These are phyloP conservation scores for Ochropleura leucogaster DNA, from an alignment of 2,888 invertebrate species.

Conservation along the genomic window DNA sequence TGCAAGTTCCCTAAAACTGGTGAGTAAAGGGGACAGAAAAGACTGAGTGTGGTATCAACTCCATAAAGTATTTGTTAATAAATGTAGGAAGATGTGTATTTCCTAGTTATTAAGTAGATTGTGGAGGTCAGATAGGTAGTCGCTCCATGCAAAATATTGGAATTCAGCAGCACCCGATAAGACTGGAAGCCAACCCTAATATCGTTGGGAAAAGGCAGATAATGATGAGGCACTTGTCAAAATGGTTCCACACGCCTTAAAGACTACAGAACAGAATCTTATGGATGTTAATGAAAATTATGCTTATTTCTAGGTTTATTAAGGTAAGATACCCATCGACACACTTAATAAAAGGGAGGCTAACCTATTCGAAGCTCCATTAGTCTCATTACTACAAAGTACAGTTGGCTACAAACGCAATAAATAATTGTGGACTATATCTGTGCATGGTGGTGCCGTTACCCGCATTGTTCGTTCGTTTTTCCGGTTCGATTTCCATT, in stretches of 20 bases:
- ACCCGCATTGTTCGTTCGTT: conserved; percentile 60
- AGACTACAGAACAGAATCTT: neutral
- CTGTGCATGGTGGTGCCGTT: conserved; percentile 56
- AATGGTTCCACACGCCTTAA: neutral
- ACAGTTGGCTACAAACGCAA: conserved; percentile 49
- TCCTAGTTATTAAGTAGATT: too few relatives aligned
- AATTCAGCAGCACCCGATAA: too few relatives aligned
- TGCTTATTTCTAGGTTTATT: neutral
- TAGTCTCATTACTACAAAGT: conserved; percentile 42
- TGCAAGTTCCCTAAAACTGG: neutral
- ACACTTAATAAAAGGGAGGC: neutral
- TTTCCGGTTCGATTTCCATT: conserved; percentile 61
- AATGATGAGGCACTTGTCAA: neutral
- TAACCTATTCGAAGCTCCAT: conserved; percentile 41
- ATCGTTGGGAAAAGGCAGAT: too few relatives aligned
- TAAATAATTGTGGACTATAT: conserved; percentile 57
- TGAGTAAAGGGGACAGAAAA: neutral
- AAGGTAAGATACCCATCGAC: neutral
- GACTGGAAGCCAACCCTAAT: too few relatives aligned
- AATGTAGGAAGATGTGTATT: neutral
- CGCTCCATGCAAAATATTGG: too few relatives aligned
- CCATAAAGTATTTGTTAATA: neutral
- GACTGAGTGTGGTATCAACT: neutral
- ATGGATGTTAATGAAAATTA: neutral
- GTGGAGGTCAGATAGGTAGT: too few relatives aligned